Evolutionary conservation across 2,888 invertebrate species (phyloP).

Genomic region (Drosophila neonasuta): DNA sequence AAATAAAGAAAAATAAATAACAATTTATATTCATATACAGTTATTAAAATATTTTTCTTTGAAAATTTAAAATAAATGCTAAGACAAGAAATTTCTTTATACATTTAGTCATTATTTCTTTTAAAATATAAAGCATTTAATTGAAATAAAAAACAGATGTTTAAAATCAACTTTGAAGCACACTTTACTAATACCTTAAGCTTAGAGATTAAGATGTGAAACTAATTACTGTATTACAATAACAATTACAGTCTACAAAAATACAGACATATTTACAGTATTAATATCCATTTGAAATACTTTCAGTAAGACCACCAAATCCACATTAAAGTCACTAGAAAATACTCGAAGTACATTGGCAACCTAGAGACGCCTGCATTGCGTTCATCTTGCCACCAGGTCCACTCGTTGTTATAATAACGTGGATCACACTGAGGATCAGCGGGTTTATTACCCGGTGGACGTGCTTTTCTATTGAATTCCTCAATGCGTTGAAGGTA

Average conservation of each 20-base stretch:
- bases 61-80: no score
- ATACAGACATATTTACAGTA: background rate
- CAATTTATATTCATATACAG: no score
- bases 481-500: slow-evolving; percentile 82
- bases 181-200: background rate
- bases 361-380: background rate
- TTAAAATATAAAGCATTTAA: no score
- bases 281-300: background rate
- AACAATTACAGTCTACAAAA: background rate
- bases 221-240: background rate
- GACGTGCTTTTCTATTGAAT: slow-evolving; percentile 81
- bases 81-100: no score
- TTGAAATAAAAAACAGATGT: background rate
- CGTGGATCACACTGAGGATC: slow-evolving; percentile 84
- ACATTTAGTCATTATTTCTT: no score
- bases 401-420: slow-evolving; percentile 84
- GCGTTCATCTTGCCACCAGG: slow-evolving; percentile 84
- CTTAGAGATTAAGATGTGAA: background rate
- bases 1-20: no score
- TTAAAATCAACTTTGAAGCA: background rate
- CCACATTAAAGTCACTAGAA: slow-evolving; percentile 2
- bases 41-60: no score
- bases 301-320: background rate
- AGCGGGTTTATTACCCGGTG: slow-evolving; percentile 82
- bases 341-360: slow-evolving; percentile 2